A percentile compares a stretch with the other conserved stretches of the same genome.
Evolutionary conservation across 2,888 invertebrate genomes (phyloP).

Genomic region (Conomelus anceps): DNA sequence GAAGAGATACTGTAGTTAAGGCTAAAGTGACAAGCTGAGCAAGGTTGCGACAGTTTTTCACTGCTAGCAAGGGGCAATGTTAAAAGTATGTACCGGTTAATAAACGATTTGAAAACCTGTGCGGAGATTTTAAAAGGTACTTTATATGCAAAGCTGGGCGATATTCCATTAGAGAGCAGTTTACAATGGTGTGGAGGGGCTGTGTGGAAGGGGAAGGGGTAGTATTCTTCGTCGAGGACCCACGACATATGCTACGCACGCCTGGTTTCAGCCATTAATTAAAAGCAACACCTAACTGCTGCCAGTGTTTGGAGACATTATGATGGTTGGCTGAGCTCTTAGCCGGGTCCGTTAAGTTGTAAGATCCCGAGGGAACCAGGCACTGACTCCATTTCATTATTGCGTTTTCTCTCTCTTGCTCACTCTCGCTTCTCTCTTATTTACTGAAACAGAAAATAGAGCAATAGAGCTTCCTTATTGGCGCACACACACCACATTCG

Average conservation of each 20-base stretch:
- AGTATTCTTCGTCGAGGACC: neutral
- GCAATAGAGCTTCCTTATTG: neutral
- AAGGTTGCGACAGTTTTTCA: neutral
- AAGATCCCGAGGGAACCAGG: neutral
- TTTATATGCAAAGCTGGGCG: conserved; percentile 6
- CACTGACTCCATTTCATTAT: neutral
- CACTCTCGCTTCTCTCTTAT: neutral
- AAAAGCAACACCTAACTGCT: conserved; percentile 1
- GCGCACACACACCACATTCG: neutral
- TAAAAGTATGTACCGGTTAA: neutral
- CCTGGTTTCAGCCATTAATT: conserved; percentile 5
- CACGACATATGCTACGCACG: conserved; percentile 4
- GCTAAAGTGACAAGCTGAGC: neutral
- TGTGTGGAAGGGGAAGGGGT: neutral
- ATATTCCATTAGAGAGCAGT: conserved; percentile 7
- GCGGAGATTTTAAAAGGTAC: conserved; percentile 11
- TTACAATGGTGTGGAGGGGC: neutral
- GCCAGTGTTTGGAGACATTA: neutral
- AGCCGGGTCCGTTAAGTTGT: neutral
- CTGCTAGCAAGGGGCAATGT: neutral
- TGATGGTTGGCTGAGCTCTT: neutral
- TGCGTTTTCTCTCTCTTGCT: neutral
- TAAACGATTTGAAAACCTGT: conserved; percentile 7
- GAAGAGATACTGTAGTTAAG: neutral
- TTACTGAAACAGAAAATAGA: neutral